These are phyloP conservation scores for Zhuqinia jingwanae DNA, from an alignment of 2,888 invertebrate species.

Conservation along the genomic window DNA sequence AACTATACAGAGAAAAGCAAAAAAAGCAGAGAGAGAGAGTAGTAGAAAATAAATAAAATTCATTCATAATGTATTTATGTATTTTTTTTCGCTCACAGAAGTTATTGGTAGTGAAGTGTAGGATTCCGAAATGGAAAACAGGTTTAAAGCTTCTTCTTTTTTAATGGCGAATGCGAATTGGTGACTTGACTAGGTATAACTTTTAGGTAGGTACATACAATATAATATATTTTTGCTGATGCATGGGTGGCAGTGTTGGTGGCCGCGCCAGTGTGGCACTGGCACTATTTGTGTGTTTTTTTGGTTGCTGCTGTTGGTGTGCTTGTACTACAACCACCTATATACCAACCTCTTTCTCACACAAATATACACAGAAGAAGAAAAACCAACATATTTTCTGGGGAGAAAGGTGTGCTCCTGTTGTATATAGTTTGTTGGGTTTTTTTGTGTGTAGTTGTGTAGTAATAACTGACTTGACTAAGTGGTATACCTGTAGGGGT, in stretches of 20 bases:
- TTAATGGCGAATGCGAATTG: conserved; percentile 27
- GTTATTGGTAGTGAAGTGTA: neutral
- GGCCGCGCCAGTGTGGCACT: conserved; percentile 30
- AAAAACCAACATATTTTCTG: conserved; percentile 3
- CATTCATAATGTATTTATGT: conserved; percentile 52
- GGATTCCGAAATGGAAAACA: conserved; percentile 35
- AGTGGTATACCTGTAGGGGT: conserved; percentile 48
- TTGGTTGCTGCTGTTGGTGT: conserved; percentile 3
- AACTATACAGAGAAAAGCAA: neutral
- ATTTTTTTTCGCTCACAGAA: conserved; percentile 5
- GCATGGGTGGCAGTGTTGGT: conserved; percentile 13
- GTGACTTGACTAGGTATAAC: too few relatives aligned
- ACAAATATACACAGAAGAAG: too few relatives aligned
- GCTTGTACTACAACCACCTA: neutral
- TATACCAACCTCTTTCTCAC: neutral
- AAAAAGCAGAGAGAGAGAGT: neutral
- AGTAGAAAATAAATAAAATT: conserved; percentile 34
- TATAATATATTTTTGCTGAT: neutral
- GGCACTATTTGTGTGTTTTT: conserved; percentile 2
- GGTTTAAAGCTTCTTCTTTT: conserved; percentile 54
- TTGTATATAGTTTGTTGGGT: too few relatives aligned
- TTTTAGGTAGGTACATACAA: too few relatives aligned
- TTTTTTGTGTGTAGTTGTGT: too few relatives aligned
- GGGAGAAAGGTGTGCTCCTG: too few relatives aligned
- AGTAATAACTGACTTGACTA: neutral